Conservation (phyloP, 2,113 vertebrate species). For the Platycercus adscitus region DNA sequence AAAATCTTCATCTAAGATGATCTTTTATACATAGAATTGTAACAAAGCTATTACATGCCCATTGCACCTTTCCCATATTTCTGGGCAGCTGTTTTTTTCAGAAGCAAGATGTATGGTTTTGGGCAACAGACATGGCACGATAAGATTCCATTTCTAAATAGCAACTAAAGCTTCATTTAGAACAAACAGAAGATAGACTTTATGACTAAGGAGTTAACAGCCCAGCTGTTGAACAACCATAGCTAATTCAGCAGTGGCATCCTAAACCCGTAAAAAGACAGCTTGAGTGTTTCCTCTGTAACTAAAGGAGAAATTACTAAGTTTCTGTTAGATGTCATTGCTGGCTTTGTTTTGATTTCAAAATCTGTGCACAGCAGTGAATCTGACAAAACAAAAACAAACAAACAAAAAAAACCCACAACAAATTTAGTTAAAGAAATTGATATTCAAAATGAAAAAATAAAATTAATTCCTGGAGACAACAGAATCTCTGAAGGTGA, state of each 20-base stretch:
- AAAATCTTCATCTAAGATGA: background rate
- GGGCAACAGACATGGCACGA: background rate
- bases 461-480: background rate
- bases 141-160: slow-evolving; percentile 28
- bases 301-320: slow-evolving; percentile 30
- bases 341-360: slow-evolving; percentile 21
- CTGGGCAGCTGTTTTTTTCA: background rate
- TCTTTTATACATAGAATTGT: background rate
- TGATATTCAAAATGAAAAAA: background rate
- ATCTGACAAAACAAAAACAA: background rate
- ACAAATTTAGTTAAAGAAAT: background rate
- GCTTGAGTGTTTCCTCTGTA: slow-evolving; percentile 29
- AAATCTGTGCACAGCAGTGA: background rate
- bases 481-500: background rate
- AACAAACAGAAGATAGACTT: slow-evolving; percentile 46
- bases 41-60: background rate
- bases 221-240: slow-evolving; percentile 28
- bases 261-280: slow-evolving; percentile 11
- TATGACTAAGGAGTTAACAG: slow-evolving; percentile 37
- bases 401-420: background rate
- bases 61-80: background rate
- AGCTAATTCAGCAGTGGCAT: slow-evolving; percentile 43
- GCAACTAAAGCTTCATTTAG: slow-evolving; percentile 33
- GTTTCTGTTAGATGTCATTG: background rate
- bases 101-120: background rate